phyloP scores from a whole-genome alignment of 2,113 vertebrate species.

The Solenodon paradoxus region DNA sequence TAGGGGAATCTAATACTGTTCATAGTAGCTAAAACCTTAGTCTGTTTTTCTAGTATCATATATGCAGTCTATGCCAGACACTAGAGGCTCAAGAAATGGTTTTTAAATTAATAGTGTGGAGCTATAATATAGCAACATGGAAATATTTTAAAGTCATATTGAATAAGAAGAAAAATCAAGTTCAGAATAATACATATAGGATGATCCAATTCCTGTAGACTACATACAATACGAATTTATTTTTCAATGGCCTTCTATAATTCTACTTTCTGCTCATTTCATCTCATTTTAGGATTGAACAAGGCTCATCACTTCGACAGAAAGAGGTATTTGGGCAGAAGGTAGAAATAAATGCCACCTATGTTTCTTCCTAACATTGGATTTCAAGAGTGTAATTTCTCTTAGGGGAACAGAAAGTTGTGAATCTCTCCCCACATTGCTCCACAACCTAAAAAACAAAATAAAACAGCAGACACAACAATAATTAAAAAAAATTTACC shows the following conservation, averaged over 20 bases:
- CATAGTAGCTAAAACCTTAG: not conserved
- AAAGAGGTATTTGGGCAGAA: not conserved
- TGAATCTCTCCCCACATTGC: not conserved
- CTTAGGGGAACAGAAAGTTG: not conserved
- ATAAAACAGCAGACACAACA: too few relatives aligned
- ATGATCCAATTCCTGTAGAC: not conserved
- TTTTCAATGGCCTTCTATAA: not conserved
- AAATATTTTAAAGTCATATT: not conserved
- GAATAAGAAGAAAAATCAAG: constrained; percentile 4
- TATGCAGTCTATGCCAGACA: not conserved
- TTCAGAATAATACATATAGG: not conserved
- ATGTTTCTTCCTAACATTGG: not conserved
- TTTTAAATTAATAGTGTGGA: not conserved
- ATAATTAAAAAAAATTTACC: not conserved
- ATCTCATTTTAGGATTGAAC: not conserved
- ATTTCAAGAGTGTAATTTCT: not conserved
- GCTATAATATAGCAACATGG: not conserved
- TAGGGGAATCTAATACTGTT: not conserved
- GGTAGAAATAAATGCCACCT: not conserved
- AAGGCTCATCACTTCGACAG: not conserved
- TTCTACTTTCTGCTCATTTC: not conserved
- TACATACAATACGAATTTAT: not conserved
- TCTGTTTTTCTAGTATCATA: not conserved
- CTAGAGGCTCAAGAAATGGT: not conserved
- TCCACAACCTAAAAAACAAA: not conserved